Evolutionary conservation across 2,797 vertebrate species (phyloP), one percentile per base, ranked within the genome.

Genomic region (Brachymystax lenok): DNA sequence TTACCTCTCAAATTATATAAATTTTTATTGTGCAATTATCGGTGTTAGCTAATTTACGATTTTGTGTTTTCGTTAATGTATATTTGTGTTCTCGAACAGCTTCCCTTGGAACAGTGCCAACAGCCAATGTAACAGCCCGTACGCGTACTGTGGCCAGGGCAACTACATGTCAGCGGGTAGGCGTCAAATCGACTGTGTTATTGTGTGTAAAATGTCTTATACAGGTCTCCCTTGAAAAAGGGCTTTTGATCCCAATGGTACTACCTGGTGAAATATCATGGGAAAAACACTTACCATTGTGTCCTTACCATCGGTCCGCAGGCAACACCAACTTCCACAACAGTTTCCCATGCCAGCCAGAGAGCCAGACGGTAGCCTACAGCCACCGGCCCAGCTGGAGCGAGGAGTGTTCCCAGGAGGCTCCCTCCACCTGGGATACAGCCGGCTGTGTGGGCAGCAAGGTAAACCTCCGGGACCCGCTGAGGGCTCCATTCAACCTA

Each of bases 321-420:
- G 98, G 96, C 84, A 97, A 97, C 78, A 92, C 95, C 89, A 95
- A 95, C 67, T 97, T 96, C 79, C 88, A 94, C 27, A 94, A 87
- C 64, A 90, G 91, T 80, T 98, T 96, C 81, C 88, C 96, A 0
- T 88, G 92, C 83, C 91, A 94, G 79, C 64, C 27, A 33, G 95
- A 97, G 3, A 87, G 81, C 80, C 96, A 95, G 84, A 94, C 84
- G 12, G 68, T 82, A 1, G 68, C 82, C 2, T 91, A 90, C 33
- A 54, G 76, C 80, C 90, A 84, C 50, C 95, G 92, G 87, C 78
- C 78, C 79, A 77, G 87, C 82, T 95, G 95, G 95, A 88, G 74
- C 1, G 93, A 95, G 82, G 93, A 95, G 17, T 86, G 88, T 73
- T 77, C 89, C 40, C 94, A 93, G 71, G 91, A 95, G 54, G 79